phyloP scores from a whole-genome alignment of 2,113 vertebrate species.

The Tenebrosternarchus preto region DNA sequence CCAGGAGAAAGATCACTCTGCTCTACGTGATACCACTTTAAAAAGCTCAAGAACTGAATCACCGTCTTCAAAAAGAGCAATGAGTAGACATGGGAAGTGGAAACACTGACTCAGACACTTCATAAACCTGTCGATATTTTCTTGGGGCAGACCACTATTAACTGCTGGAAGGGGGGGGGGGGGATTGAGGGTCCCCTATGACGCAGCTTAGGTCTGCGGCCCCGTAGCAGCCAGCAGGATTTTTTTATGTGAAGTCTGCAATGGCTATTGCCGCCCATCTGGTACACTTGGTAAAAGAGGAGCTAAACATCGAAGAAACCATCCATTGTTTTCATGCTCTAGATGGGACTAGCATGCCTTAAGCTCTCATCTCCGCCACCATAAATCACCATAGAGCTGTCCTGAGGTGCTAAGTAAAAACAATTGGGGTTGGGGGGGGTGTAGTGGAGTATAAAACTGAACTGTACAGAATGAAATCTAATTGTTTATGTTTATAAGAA shows the following conservation, averaged over 20 bases:
- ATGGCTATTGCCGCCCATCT: slow-evolving; percentile 65
- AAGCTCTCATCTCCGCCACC: not conserved
- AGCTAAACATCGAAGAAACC: slow-evolving; percentile 67
- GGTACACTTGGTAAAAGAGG: slow-evolving; percentile 60
- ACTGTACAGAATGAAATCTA: not conserved
- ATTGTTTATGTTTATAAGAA: not conserved
- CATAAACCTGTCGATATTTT: slow-evolving; percentile 41
- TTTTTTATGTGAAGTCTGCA: slow-evolving; percentile 56
- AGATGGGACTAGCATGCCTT: slow-evolving; percentile 10
- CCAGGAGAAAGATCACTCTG: not conserved
- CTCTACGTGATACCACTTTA: slow-evolving; percentile 9
- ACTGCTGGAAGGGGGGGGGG: not conserved
- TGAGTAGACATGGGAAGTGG: slow-evolving; percentile 39
- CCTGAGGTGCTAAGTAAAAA: slow-evolving; percentile 4
- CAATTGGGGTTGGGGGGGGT: not conserved
- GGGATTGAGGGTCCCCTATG: not conserved
- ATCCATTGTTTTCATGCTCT: slow-evolving; percentile 56
- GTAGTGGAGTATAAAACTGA: not conserved
- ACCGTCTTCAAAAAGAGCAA: slow-evolving; percentile 14
- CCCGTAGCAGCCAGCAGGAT: slow-evolving; percentile 11
- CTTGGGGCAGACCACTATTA: slow-evolving; percentile 20
- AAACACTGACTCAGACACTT: slow-evolving; percentile 38
- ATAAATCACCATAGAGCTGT: slow-evolving; percentile 32
- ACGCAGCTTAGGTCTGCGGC: not conserved
- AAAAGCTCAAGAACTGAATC: not conserved